Evolutionary conservation across 2,797 vertebrate genomes (phyloP).

Genomic region (Halcyon leucocephala): DNA sequence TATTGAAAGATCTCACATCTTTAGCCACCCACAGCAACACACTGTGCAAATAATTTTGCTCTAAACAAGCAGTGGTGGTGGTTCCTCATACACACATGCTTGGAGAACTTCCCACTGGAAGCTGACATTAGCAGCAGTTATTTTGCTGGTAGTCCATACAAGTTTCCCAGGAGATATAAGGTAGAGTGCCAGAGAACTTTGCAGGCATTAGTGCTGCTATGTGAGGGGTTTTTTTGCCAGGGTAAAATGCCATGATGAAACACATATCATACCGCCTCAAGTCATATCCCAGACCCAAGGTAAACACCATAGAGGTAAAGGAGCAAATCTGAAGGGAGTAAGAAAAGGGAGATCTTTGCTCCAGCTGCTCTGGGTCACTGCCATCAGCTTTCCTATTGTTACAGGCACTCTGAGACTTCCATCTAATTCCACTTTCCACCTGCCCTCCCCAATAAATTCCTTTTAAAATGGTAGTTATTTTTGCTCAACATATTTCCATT

Average conservation of each 20-base stretch:
- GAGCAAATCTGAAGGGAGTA: not conserved
- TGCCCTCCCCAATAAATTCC: slow-evolving; percentile 13
- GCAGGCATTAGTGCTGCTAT: not conserved
- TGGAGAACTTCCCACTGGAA: not conserved
- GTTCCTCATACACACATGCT: not conserved
- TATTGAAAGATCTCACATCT: not conserved
- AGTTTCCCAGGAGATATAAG: not conserved
- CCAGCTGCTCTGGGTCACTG: not conserved
- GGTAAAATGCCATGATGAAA: not conserved
- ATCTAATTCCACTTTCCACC: slow-evolving; percentile 3
- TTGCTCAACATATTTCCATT: slow-evolving; percentile 26
- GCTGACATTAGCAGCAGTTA: not conserved
- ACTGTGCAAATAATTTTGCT: not conserved
- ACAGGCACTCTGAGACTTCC: not conserved
- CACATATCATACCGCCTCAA: not conserved
- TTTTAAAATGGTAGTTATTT: not conserved
- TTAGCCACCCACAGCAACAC: not conserved
- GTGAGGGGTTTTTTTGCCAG: not conserved
- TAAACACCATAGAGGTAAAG: not conserved
- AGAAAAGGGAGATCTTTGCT: not conserved
- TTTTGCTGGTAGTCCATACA: not conserved
- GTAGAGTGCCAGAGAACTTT: not conserved
- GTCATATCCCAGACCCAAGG: not conserved
- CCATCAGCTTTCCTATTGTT: not conserved
- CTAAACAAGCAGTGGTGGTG: not conserved